Base-by-base conservation (phyloP, 2,888 invertebrate species). In the Idaea aversata region DNA sequence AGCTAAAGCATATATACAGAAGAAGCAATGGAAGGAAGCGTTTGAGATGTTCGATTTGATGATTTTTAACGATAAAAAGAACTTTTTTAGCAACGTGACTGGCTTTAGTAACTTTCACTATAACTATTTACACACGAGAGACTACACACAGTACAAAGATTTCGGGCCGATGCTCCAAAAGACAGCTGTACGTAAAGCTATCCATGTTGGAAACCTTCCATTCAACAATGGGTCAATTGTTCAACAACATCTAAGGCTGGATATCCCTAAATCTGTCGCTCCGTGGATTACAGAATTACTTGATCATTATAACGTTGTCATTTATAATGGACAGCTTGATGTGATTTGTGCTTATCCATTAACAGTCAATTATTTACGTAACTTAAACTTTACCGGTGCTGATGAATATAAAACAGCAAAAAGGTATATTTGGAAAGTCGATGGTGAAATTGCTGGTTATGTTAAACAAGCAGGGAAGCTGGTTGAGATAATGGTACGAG, bases 311-410 rank as follows among this genome's bases (percentile, higher is more conserved):
- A 91, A 94, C 82, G 95, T 97, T 15, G 93, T 98, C 61, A 94
- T 98, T 68, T 98, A 98, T 84, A 98, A 96, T 81, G 98, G 98
- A 0, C 98, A 98, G 81, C 84, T 98, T 71, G 98, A 99, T 84
- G 96, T 98, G 15, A 97, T 98, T 71, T 97, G 98, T 0, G 97
- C 98, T 0, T 97, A 97, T 86, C 97, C 98, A 0, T 82, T 97
- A 63, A 98, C 98, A 0, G 94, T 96, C 25, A 96, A 96, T 81
- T 98, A 97, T 84, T 87, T 98, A 38, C 93, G 94, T 71, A 93
- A 95, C 63, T 90, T 98, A 1, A 93, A 95, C 61, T 98, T 97
- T 90, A 93, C 90, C 34, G 95, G 94, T 0, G 90, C 95, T 0
- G 93, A 93, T 4, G 92, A 94, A 3, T 98, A 97, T 84, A 95